A percentile compares a stretch with the other conserved stretches of the same genome.
Evolutionary conservation across 2,113 vertebrate genomes (phyloP).

Genomic region (Heterotilapia buettikoferi): DNA sequence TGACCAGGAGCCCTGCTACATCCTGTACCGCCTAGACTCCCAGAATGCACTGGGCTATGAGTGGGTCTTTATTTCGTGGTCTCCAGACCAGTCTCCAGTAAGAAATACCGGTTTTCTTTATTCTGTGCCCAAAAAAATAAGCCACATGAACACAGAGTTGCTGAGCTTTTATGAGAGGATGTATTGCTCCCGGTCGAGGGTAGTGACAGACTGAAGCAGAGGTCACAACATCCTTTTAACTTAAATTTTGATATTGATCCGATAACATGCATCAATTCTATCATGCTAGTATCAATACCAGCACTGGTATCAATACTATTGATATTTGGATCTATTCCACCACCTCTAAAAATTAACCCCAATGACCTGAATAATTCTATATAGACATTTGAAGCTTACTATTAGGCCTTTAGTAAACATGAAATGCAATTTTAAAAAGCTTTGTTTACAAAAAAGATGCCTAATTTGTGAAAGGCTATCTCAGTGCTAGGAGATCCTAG

Average conservation of each 20-base stretch:
- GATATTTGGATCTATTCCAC: not conserved
- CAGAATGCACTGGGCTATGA: constrained; percentile 94
- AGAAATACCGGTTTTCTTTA: not conserved
- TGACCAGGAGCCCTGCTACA: constrained; percentile 87
- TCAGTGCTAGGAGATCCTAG: not conserved
- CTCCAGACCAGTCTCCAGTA: constrained; percentile 94
- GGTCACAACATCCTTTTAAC: not conserved
- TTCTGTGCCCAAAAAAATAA: not conserved
- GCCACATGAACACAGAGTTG: not conserved
- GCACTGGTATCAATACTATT: not conserved
- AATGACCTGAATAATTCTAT: not conserved
- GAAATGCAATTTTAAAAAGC: not conserved
- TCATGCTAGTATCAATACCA: not conserved
- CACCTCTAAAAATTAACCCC: not conserved
- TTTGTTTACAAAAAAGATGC: not conserved
- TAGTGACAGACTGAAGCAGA: not conserved
- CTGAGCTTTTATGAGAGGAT: not conserved
- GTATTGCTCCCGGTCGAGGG: not conserved
- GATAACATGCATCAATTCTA: not conserved
- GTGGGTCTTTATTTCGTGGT: constrained; percentile 98
- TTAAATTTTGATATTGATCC: not conserved
- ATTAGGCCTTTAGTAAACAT: not conserved
- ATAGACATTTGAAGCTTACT: not conserved
- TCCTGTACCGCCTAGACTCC: constrained; percentile 94
- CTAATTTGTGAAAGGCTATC: not conserved